These are phyloP conservation scores for Acronicta leporina DNA, from an alignment of 2,888 invertebrate genomes.

Conservation along the genomic window DNA sequence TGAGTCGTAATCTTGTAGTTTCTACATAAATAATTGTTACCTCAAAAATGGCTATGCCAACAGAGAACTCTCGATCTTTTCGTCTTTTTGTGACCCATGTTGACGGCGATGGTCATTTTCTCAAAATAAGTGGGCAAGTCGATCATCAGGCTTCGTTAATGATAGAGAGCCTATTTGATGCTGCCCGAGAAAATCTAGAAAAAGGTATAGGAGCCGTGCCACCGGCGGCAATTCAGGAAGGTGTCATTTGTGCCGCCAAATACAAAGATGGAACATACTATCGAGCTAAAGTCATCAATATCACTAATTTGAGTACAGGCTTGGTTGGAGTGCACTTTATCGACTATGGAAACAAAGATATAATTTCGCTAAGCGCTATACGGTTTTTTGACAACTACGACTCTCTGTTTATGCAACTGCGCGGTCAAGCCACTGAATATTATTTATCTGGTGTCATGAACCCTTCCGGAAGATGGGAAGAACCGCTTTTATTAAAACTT, in stretches of 20 bases:
- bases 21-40: slow-evolving; percentile 27
- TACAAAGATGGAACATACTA: slow-evolving; percentile 91
- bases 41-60: slow-evolving; percentile 74
- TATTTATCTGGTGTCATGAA: slow-evolving; percentile 89
- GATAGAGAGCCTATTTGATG: slow-evolving; percentile 86
- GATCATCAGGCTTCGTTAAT: slow-evolving; percentile 88
- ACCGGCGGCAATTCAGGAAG: slow-evolving; percentile 84
- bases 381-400: slow-evolving; percentile 88
- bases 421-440: slow-evolving; percentile 90
- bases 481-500: slow-evolving; percentile 76
- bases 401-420: slow-evolving; percentile 83
- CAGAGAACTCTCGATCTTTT: slow-evolving; percentile 76
- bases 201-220: slow-evolving; percentile 82
- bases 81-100: slow-evolving; percentile 90
- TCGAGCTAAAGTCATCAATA: slow-evolving; percentile 89
- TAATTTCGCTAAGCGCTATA: slow-evolving; percentile 89
- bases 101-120: slow-evolving; percentile 91
- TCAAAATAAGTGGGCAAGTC: slow-evolving; percentile 93
- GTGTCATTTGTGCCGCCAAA: slow-evolving; percentile 91
- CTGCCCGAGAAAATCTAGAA: slow-evolving; percentile 79
- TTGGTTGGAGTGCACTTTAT: slow-evolving; percentile 91
- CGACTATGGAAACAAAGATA: slow-evolving; percentile 91
- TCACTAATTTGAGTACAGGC: slow-evolving; percentile 82
- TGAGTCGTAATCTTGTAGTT: slow-evolving; percentile 61
- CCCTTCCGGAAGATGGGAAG: slow-evolving; percentile 87